These are phyloP conservation scores for Pristionchus entomophagus DNA, from an alignment of 2,888 invertebrate species.

Conservation along the genomic window DNA sequence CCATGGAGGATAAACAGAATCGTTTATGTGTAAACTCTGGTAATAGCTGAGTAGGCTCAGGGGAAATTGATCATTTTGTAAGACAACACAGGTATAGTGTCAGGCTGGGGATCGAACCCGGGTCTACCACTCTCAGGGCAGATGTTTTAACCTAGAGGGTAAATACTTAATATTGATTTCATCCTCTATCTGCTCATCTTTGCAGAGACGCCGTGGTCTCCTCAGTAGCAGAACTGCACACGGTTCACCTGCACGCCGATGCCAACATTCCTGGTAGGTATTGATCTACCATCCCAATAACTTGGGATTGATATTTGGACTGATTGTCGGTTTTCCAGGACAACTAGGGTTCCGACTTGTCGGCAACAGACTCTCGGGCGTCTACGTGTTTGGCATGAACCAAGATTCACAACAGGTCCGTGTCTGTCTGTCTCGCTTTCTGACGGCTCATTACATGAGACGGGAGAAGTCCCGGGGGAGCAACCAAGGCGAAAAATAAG, in stretches of 20 bases:
- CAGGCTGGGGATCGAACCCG: too few relatives aligned
- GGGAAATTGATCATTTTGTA: too few relatives aligned
- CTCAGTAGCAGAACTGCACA: conserved; percentile 36
- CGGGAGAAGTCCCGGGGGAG: background rate
- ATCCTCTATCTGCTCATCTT: background rate
- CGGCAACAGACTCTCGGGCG: conserved; percentile 29
- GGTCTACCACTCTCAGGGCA: too few relatives aligned
- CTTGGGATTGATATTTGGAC: too few relatives aligned
- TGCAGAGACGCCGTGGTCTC: conserved; percentile 41
- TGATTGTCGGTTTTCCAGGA: too few relatives aligned
- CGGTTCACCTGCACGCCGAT: conserved; percentile 46
- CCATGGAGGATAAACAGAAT: too few relatives aligned
- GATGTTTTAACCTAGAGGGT: too few relatives aligned
- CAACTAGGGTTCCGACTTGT: conserved; percentile 43
- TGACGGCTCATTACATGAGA: background rate
- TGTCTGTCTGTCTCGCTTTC: background rate
- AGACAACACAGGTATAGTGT: too few relatives aligned
- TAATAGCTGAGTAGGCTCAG: too few relatives aligned
- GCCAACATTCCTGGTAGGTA: conserved; percentile 11
- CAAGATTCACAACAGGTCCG: conserved; percentile 43
- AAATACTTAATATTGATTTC: background rate
- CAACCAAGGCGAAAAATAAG: too few relatives aligned
- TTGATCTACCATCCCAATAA: too few relatives aligned
- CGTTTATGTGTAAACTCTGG: too few relatives aligned
- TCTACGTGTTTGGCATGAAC: conserved; percentile 45